These are phyloP conservation scores for Venturia canescens DNA, from an alignment of 1,140 invertebrate genomes.

Conservation along the genomic window DNA sequence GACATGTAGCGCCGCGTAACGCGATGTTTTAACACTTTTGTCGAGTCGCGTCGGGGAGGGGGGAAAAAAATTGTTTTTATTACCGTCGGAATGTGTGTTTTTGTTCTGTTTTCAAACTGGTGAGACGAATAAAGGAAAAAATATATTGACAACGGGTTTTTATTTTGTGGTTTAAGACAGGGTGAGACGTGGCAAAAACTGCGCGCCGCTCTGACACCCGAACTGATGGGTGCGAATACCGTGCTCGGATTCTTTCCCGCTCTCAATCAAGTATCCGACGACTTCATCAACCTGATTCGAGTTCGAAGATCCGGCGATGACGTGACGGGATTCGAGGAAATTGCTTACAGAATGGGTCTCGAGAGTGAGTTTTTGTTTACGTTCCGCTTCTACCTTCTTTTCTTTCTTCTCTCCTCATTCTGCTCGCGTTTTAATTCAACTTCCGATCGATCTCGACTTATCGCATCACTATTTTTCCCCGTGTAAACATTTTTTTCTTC, in stretches of 20 bases:
- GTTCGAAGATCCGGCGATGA: conserved; percentile 72
- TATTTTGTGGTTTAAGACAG: conserved; percentile 78
- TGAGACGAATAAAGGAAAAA: not conserved
- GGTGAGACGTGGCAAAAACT: conserved; percentile 89
- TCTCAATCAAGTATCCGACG: conserved; percentile 86
- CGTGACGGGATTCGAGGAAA: conserved; percentile 81
- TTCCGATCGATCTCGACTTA: too few relatives aligned
- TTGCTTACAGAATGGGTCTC: conserved; percentile 86
- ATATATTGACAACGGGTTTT: not conserved
- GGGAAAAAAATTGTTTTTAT: too few relatives aligned
- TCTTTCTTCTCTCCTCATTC: conserved; percentile 36
- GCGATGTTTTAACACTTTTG: not conserved
- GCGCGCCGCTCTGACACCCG: conserved; percentile 84
- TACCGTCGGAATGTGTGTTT: not conserved
- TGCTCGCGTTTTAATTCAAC: not conserved
- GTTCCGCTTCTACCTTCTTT: conserved; percentile 31
- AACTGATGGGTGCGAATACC: conserved; percentile 86
- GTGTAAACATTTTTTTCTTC: too few relatives aligned
- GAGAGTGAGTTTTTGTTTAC: conserved; percentile 81
- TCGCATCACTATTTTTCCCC: too few relatives aligned
- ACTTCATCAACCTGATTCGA: conserved; percentile 84
- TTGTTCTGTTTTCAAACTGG: not conserved
- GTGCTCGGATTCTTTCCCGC: conserved; percentile 87
- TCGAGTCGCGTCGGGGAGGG: too few relatives aligned
- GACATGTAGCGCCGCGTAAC: too few relatives aligned